Percentiles rank a stretch among this genome's conserved stretches.
Evolutionary conservation across 2,888 invertebrate genomes (phyloP).

Genomic region (Ephialtes manifestator): DNA sequence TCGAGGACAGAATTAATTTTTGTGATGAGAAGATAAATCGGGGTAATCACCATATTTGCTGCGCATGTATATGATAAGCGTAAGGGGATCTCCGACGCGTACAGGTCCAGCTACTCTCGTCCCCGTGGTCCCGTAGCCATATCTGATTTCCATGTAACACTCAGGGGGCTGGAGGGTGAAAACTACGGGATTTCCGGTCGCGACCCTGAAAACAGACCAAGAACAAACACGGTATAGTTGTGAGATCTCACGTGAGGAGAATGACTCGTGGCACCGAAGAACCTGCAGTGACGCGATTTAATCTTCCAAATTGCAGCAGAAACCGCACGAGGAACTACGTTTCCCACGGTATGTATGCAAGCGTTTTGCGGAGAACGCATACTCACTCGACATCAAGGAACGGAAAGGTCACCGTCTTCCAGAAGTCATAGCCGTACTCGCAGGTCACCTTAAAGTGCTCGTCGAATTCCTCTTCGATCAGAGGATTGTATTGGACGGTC

Average conservation of each 20-base stretch:
- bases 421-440: conserved; percentile 98
- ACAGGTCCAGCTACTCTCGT: conserved; percentile 95
- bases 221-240: conserved; percentile 3
- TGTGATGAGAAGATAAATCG: conserved; percentile 40
- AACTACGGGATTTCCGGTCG: conserved; percentile 97
- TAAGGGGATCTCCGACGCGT: conserved; percentile 96
- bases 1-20: too few species aligned
- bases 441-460: conserved; percentile 98
- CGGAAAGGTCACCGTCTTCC: conserved; percentile 98
- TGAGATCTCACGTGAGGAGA: conserved; percentile 6
- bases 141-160: conserved; percentile 98
- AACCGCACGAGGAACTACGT: conserved; percentile 3
- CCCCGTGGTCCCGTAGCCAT: conserved; percentile 95
- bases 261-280: conserved; percentile 21
- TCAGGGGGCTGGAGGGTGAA: conserved; percentile 97
- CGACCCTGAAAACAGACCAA: conserved; percentile 89
- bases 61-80: conserved; percentile 97
- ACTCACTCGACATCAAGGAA: conserved; percentile 98
- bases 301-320: conserved; percentile 49
- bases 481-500: conserved; percentile 96
- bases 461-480: conserved; percentile 97
- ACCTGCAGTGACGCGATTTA: conserved; percentile 46
- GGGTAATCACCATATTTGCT: conserved; percentile 93
- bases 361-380: conserved; percentile 1
- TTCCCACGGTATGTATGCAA: conserved; percentile 49